Conservation (phyloP, 2,113 vertebrate species). For the Octodon degus region DNA sequence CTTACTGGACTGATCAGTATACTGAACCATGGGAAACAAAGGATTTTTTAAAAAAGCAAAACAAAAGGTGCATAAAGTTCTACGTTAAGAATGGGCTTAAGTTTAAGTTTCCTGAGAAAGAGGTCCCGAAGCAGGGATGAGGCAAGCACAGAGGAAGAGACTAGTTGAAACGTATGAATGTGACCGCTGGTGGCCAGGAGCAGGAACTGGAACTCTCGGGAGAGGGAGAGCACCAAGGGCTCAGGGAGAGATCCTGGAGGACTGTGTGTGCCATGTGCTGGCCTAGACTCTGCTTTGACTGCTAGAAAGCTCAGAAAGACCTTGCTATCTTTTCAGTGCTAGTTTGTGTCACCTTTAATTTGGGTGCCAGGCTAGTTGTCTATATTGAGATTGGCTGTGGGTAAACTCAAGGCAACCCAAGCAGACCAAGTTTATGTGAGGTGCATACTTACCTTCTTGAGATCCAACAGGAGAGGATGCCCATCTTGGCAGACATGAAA, state of each 20-base stretch:
- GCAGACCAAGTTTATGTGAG: not conserved
- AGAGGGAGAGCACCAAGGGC: no score
- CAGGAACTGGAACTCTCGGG: not conserved
- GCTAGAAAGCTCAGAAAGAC: not conserved
- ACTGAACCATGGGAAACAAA: not conserved
- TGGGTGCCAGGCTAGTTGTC: not conserved
- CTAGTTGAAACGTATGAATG: not conserved
- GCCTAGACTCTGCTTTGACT: not conserved
- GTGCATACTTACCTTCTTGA: not conserved
- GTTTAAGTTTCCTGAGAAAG: not conserved
- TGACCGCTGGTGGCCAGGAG: not conserved
- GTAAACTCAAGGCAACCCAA: not conserved
- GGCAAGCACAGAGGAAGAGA: not conserved
- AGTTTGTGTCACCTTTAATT: not conserved
- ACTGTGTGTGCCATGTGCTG: not conserved
- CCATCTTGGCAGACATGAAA: not conserved
- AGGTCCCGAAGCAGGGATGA: not conserved
- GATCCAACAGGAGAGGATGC: not conserved
- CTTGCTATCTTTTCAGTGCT: not conserved
- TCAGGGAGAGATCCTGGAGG: not conserved
- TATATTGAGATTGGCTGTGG: not conserved
- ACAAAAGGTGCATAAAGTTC: not conserved
- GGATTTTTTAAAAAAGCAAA: conserved; percentile 2
- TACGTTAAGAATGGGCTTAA: not conserved
- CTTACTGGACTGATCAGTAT: not conserved